Base-by-base conservation (phyloP, 2,888 invertebrate species). In the Zele albiditarsus region DNA sequence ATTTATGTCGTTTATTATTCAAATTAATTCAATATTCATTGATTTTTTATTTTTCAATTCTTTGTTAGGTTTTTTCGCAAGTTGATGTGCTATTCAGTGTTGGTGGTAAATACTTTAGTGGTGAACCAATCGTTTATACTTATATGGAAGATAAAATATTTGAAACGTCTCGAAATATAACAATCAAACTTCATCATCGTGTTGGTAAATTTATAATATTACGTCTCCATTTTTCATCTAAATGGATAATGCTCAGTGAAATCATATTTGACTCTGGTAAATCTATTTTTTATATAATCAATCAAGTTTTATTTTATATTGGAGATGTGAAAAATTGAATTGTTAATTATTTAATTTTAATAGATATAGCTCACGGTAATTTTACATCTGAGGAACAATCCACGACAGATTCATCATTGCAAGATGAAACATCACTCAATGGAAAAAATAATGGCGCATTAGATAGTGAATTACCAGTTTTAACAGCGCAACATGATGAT, bases 231-330 rank as follows among this genome's bases (percentile, higher is more conserved):
- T 97, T 97, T 89, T 94, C 95, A 2, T 92, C 95, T 27, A 91
- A 94, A 76, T 97, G 97, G 97, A 94, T 97, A 82, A 93, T 97
- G 90, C 92, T 97, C 84, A 96, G 96, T 90, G 97, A 97, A 90
- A 92, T 97, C 77, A 93, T 94, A 65, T 97, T 97, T 88, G 94
- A 94, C 83, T 97, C 97, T 42, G 93, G 94, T 94, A 78, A 91
- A 91, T 89, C 65, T n/a, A 20, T 27, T 12, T 16, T 60, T 53
- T 31, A 65, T 53, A 70, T 73, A 72, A 71, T 53, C 0, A n/a
- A 23, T 53, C n/a, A 12, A 25, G 2, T 12, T 62, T 27, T 25
- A 25, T 20, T 28, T n/a, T 10, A 8, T 28, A 3, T 62, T 16
- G 25, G n/a, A 8, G 10, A 62, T 12, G 14, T 4, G 71, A 33